A percentile compares a stretch with the other conserved stretches of the same genome.
These are phyloP conservation scores for Augochlorella aurata DNA, from an alignment of 2,888 invertebrate genomes.

Conservation along the genomic window DNA sequence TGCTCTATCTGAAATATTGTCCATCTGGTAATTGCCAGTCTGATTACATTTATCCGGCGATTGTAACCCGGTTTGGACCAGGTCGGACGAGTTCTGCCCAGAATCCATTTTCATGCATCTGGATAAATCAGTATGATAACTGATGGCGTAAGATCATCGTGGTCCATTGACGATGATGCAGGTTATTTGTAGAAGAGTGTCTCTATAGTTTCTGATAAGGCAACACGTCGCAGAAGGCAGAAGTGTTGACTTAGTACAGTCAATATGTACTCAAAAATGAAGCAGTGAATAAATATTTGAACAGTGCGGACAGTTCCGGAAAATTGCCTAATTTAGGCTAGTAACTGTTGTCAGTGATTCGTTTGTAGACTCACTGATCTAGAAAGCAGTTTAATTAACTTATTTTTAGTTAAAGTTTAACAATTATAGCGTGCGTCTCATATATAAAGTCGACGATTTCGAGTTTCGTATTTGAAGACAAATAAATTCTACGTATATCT, in stretches of 20 bases:
- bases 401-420: background rate
- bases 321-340: too few species aligned
- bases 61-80: constrained; percentile 8
- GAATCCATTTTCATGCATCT: background rate
- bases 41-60: constrained; percentile 11
- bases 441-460: too few species aligned
- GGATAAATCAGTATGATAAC: constrained; percentile 2
- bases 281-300: too few species aligned
- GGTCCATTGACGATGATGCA: background rate
- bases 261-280: too few species aligned
- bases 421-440: too few species aligned
- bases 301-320: too few species aligned
- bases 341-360: too few species aligned
- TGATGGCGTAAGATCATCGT: background rate
- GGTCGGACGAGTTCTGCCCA: background rate
- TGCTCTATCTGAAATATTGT: background rate
- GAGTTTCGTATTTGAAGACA: background rate
- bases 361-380: too few species aligned
- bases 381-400: background rate
- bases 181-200: background rate
- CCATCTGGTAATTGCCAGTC: background rate
- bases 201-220: background rate
- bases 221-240: background rate
- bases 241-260: background rate
- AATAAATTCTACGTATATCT: background rate